These are phyloP conservation scores for Zaprionus nigranus DNA, from an alignment of 1,140 invertebrate species.

Conservation along the genomic window DNA sequence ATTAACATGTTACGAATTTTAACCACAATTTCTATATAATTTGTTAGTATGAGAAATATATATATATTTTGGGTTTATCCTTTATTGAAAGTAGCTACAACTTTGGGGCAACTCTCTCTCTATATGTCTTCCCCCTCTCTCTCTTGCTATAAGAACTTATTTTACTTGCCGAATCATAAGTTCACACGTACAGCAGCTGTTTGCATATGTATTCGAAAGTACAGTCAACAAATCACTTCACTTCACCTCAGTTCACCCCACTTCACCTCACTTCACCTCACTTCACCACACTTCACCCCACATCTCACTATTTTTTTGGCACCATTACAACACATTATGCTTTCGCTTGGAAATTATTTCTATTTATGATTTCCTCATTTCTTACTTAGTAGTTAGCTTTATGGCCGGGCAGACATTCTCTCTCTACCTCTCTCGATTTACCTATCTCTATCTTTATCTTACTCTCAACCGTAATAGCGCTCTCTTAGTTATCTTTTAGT, in stretches of 20 bases:
- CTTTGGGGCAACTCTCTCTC: conserved; percentile 51
- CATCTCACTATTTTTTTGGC: conserved; percentile 38
- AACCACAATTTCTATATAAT: conserved; percentile 20
- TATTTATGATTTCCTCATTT: conserved; percentile 46
- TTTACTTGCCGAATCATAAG: conserved; percentile 32
- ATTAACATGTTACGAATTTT: conserved; percentile 44
- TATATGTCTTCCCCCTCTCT: background rate
- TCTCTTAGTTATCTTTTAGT: conserved; percentile 60
- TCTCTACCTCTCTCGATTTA: conserved; percentile 40
- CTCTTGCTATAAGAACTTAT: conserved; percentile 74
- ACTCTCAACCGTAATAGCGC: conserved; percentile 47
- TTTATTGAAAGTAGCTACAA: conserved; percentile 33
- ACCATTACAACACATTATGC: conserved; percentile 53
- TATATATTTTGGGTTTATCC: conserved; percentile 22
- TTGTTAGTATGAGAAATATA: conserved; percentile 21
- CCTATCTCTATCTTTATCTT: conserved; percentile 40
- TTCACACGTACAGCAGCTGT: conserved; percentile 26
- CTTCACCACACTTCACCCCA: conserved; percentile 13
- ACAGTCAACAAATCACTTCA: conserved; percentile 54
- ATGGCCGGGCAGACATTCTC: conserved; percentile 60
- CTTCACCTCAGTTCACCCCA: conserved; percentile 3
- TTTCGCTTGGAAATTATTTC: conserved; percentile 62
- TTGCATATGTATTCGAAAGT: conserved; percentile 26
- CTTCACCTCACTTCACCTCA: conserved; percentile 21
- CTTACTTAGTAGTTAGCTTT: conserved; percentile 63